Evolutionary conservation across 2,797 vertebrate species (phyloP), one percentile per base, ranked within the genome.

Genomic region (Oceanodroma leucorhoa): DNA sequence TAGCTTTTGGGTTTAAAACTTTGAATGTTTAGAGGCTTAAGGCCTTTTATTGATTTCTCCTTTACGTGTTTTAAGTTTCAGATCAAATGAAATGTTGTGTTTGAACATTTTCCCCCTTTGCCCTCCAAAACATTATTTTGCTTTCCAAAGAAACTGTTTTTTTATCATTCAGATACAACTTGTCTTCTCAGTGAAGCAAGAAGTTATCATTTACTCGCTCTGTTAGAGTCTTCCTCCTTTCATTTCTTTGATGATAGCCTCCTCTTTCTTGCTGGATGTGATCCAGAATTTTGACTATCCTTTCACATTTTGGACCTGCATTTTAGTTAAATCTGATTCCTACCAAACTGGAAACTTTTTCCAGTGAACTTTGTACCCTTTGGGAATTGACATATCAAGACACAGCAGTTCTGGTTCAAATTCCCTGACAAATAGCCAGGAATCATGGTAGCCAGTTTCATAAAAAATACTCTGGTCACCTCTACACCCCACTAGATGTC

Each of bases 401-500:
- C 13, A 45, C 1, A 46, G 10, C 0, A 62, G 17, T 12, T 58
- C 19, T 72, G 26, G 11, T 65, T 87, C 6, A 69, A 75, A 50
- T 50, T 75, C 8, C 10, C 15, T 36, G 30, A 48, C 13, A 81
- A 76, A 51, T 14, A 62, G 1, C 1, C 4, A 60, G 22, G 20
- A 81, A 36, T 66, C 15, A 36, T 27, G 11, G 10, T 34, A 70
- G 14, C 6, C 8, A 23, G 6, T 54, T 79, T 48, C 9, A 1
- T 36, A 32, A 81, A 62, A 61, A 61, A 1, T 4, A 26, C 1
- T 43, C 27, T 40, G 3, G 4, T 55, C 11, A 16, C 2, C 54
- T 80, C 23, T 17, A 58, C 23, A 57, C 18, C 50, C 5, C 0
- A 0, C 2, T 69, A 34, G 5, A 30, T 24, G 3, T 14, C 14